phyloP scores from a whole-genome alignment of 1,140 invertebrate species.

The Listronotus bonariensis region DNA sequence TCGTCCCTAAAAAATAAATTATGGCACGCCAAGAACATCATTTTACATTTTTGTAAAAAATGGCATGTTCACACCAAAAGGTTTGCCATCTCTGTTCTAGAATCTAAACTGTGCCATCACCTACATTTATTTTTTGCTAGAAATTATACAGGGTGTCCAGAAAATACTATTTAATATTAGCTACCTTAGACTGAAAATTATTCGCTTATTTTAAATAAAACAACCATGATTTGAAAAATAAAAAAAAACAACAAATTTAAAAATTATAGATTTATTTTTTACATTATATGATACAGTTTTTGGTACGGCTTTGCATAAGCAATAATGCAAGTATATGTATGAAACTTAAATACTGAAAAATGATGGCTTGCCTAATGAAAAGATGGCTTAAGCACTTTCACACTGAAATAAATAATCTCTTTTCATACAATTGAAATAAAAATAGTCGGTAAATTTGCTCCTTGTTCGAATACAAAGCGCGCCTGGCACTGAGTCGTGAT shows the following conservation, averaged over 20 bases:
- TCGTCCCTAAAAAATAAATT: no score
- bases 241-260: conserved; percentile 7
- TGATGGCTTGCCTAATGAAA: conserved; percentile 44
- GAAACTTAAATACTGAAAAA: conserved; percentile 51
- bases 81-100: no score
- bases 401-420: conserved; percentile 50
- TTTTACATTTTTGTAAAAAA: no score
- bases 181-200: no score
- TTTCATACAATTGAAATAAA: conserved; percentile 47
- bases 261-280: conserved; percentile 48
- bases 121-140: no score
- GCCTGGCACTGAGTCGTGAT: conserved; percentile 17
- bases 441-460: conserved; percentile 43
- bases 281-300: conserved; percentile 54
- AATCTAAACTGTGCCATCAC: no score
- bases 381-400: conserved; percentile 52
- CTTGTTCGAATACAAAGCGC: conserved; percentile 39
- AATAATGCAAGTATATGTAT: conserved; percentile 48
- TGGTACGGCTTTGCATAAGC: conserved; percentile 51
- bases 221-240: no score
- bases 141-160: no score
- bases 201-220: no score
- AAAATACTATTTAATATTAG: no score
- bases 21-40: no score
- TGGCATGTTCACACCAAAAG: no score